Evolutionary conservation across 2,888 invertebrate species (phyloP), one percentile per base, ranked within the genome.

Genomic region (Epicampocera succincta): DNA sequence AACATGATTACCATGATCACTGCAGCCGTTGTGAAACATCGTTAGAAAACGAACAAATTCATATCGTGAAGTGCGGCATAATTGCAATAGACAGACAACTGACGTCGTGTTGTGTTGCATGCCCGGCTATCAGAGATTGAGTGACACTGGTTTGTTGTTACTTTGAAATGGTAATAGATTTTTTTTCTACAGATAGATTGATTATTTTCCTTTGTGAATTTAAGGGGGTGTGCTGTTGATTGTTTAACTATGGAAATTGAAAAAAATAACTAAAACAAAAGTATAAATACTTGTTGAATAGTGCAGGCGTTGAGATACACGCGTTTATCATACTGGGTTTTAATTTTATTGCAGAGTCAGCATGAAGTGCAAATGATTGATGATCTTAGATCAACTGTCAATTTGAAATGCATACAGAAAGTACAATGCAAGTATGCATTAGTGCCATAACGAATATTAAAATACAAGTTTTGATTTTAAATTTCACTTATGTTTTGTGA

Each of bases 311-410:
- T 58, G 25, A 68, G n/a, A 6, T 46, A 40, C 71, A 60, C 50
- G 48, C 40, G 29, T 4, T 50, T 68, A 15, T 29, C 29, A n/a
- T 17, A 29, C 44, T 29, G 2, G 9, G 9, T 33, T 33, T 69
- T 33, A 0, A 19, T 69, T 56, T 69, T 56, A 66, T 54, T 60
- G 74, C 68, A 19, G 60, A 71, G 48, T 75, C 82, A 78, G 71
- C 78, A 60, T 82, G 65, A 75, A 60, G 42, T 52, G 72, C 60
- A 79, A 72, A 60, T 78, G 71, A 78, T 78, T 74, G 82, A 82
- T 82, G 74, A 71, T 78, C 65, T 65, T 44, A 60, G 74, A 74
- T 68, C 54, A 69, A 74, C 54, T 80, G 68, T 72, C 50, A 63
- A 46, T 48, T 15, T 25, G 19, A 63, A 71, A 42, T 77, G 63